Base-by-base conservation (phyloP, 2,797 vertebrate genomes). In the Chelon auratus region DNA sequence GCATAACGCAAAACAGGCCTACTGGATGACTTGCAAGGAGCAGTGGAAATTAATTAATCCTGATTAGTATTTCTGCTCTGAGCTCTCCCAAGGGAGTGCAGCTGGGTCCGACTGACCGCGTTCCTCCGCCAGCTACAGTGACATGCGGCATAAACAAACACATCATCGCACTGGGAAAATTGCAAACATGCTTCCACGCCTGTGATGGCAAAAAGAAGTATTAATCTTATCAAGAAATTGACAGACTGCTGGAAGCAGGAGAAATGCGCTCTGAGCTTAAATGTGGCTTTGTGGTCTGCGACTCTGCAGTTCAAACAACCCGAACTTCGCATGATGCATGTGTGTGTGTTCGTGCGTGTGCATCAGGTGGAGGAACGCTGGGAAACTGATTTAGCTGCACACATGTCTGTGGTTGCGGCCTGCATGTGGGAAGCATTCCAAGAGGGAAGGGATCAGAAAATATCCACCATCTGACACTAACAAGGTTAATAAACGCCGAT, bases 331-430 rank as follows among this genome's bases (percentile, higher is more conserved):
- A 4, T 48, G 2, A 33, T 7, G 30, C 30, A 33, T 72, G 51
- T 72, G 56, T 53, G 60, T 67, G 53, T 59, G 52, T 24, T 42
- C 57, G 54, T 57, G 68, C 12, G 48, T 42, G 55, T 58, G 40
- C 45, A 51, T 85, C 83, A 90, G 86, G 86, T 91, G 84, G 76
- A 80, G 60, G 63, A 71, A 75, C 45, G 56, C 59, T 78, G 30
- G 76, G 73, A 81, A 79, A 82, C 7, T 22, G 71, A 48, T 70
- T 63, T 64, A 20, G 42, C 55, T 33, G 62, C 76, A 82, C 66
- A 84, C 60, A 81, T 74, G 80, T 90, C 80, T 87, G 89, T 36
- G 80, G 88, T 82, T 83, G 85, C 82, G 88, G 81, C 85, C 83
- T 67, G 53, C 72, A 88, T 61, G 81, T 83, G 87, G 81, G 82